A percentile compares a stretch with the other conserved stretches of the same genome.
These are phyloP conservation scores for Listronotus oregonensis DNA, from an alignment of 1,140 invertebrate genomes.

Conservation along the genomic window DNA sequence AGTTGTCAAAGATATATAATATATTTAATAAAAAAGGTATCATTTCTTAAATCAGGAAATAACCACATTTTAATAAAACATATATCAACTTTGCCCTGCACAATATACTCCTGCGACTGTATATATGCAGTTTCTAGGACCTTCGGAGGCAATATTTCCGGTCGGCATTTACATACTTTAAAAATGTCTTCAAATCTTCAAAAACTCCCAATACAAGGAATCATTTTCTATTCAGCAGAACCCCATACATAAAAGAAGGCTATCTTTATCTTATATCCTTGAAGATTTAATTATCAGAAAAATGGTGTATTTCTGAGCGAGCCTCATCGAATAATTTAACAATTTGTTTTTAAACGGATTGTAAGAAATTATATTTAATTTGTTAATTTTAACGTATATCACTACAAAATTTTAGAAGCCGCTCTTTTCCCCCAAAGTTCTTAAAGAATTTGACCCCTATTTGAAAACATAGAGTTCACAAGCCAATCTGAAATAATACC, in stretches of 20 bases:
- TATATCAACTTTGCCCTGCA: conserved; percentile 11
- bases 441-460: neutral
- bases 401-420: conserved; percentile 5
- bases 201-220: neutral
- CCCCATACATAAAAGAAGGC: neutral
- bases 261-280: conserved; percentile 12
- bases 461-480: neutral
- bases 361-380: conserved; percentile 7
- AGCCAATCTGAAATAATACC: neutral
- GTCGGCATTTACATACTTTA: conserved; percentile 17
- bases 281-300: conserved; percentile 1
- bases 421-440: neutral
- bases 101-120: neutral
- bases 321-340: neutral
- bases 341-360: conserved; percentile 13
- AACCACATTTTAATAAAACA: conserved; percentile 10
- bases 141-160: conserved; percentile 1
- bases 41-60: neutral
- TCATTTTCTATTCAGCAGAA: conserved; percentile 3
- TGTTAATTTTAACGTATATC: neutral
- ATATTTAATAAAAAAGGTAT: conserved; percentile 3
- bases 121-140: neutral
- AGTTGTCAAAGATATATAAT: conserved; percentile 11
- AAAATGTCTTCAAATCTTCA: conserved; percentile 2
- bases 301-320: neutral